These are phyloP conservation scores for Hedychridium roseum DNA, from an alignment of 2,888 invertebrate species.

Conservation along the genomic window DNA sequence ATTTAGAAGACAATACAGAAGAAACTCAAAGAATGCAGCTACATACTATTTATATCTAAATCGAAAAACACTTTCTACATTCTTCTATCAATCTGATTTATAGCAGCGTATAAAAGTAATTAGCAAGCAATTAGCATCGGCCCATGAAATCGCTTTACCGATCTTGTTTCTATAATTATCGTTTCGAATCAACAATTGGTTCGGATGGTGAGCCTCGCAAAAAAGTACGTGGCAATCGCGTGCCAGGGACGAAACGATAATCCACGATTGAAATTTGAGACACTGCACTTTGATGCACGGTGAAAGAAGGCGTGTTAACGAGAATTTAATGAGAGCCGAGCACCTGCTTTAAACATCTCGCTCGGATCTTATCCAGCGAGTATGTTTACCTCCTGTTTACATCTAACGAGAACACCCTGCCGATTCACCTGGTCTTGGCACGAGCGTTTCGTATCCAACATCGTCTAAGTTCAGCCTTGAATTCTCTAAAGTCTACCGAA, in stretches of 20 bases:
- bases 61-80: too few relatives aligned
- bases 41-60: too few relatives aligned
- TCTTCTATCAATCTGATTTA: too few relatives aligned
- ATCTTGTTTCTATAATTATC: background rate
- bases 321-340: conserved; percentile 55
- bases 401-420: conserved; percentile 2
- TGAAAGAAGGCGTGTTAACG: conserved; percentile 45
- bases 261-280: too few relatives aligned
- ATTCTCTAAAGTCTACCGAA: background rate
- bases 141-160: background rate
- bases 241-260: conserved; percentile 14
- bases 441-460: conserved; percentile 8
- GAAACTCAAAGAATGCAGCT: too few relatives aligned
- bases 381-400: conserved; percentile 31
- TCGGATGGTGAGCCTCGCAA: too few relatives aligned
- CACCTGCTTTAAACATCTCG: conserved; percentile 40
- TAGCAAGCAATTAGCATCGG: too few relatives aligned
- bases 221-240: background rate
- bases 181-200: conserved; percentile 4
- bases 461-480: conserved; percentile 4
- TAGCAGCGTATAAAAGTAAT: too few relatives aligned
- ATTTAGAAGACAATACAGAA: too few relatives aligned
- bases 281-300: too few relatives aligned
- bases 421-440: conserved; percentile 16
- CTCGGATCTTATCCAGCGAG: conserved; percentile 36